Evolutionary conservation across 1,140 invertebrate genomes (phyloP).

Genomic region (Drosophila paulistorum): DNA sequence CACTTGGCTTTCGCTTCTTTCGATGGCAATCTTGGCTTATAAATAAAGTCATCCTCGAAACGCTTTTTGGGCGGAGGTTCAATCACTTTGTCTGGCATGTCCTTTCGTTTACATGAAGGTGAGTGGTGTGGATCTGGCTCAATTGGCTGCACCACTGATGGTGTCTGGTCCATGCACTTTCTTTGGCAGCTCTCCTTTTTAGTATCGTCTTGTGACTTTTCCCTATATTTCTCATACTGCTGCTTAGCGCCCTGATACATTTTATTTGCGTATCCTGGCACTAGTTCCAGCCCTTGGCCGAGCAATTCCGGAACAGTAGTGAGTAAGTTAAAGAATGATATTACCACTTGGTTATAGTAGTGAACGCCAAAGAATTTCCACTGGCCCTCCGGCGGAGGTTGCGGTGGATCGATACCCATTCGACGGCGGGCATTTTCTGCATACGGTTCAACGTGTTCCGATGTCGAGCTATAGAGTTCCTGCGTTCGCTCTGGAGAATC

Average conservation of each 20-base stretch:
- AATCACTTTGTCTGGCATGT: slow-evolving; percentile 16
- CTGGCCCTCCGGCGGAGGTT: slow-evolving; percentile 48
- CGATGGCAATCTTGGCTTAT: slow-evolving; percentile 28
- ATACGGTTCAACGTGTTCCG: slow-evolving; percentile 25
- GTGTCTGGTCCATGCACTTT: slow-evolving; percentile 47
- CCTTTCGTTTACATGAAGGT: background rate
- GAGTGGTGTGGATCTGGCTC: background rate
- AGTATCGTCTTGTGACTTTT: background rate
- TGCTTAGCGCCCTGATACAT: background rate
- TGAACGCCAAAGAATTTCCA: slow-evolving; percentile 48
- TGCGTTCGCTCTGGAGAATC: slow-evolving; percentile 40
- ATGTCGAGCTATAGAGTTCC: slow-evolving; percentile 30
- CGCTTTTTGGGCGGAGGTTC: background rate
- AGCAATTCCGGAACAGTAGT: slow-evolving; percentile 36
- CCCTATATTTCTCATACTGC: slow-evolving; percentile 17
- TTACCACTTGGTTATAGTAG: slow-evolving; percentile 57
- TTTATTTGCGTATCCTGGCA: slow-evolving; percentile 24
- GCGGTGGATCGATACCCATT: slow-evolving; percentile 44
- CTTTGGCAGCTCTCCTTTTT: slow-evolving; percentile 24
- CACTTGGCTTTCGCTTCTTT: slow-evolving; percentile 19
- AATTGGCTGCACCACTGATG: slow-evolving; percentile 34
- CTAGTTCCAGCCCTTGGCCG: background rate
- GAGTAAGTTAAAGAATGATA: slow-evolving; percentile 37
- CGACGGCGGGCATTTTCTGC: slow-evolving; percentile 34
- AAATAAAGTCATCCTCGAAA: slow-evolving; percentile 30